These are phyloP conservation scores for Oncorhynchus keta DNA, from an alignment of 2,113 vertebrate genomes.

Conservation along the genomic window DNA sequence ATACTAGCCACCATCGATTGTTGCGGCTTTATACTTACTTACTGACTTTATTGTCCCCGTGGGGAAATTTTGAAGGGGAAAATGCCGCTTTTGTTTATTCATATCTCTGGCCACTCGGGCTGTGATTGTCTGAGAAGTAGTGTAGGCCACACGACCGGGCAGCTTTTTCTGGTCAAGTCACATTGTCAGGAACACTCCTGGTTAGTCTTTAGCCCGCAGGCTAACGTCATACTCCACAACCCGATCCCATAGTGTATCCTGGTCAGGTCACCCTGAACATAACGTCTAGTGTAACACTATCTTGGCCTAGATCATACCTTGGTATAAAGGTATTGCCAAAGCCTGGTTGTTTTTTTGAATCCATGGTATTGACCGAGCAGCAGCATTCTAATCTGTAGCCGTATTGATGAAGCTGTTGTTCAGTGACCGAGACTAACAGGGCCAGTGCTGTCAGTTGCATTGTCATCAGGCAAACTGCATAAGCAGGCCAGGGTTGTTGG, in stretches of 20 bases:
- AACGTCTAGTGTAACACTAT: too few species aligned
- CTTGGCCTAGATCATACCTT: too few species aligned
- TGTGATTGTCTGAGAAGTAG: not conserved
- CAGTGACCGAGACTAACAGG: constrained; percentile 41
- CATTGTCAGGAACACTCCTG: not conserved
- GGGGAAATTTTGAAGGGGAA: too few species aligned
- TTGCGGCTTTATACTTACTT: not conserved
- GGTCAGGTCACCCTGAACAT: too few species aligned
- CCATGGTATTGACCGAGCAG: not conserved
- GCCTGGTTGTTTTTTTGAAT: not conserved
- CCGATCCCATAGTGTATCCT: too few species aligned
- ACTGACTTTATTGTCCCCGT: too few species aligned
- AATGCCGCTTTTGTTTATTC: constrained; percentile 31
- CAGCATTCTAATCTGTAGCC: not conserved
- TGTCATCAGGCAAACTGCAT: constrained; percentile 52
- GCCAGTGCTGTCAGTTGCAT: constrained; percentile 38
- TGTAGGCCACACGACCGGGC: not conserved
- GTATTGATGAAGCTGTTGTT: constrained; percentile 1
- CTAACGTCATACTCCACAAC: too few species aligned
- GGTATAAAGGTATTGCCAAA: not conserved
- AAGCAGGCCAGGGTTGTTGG: constrained; percentile 14
- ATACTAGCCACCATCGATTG: constrained; percentile 39
- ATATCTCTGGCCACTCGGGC: constrained; percentile 5
- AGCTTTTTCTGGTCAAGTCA: not conserved
- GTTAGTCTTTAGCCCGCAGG: too few species aligned